Conservation (phyloP, 1,140 invertebrate species). For the Drosophila parabipectinata region DNA sequence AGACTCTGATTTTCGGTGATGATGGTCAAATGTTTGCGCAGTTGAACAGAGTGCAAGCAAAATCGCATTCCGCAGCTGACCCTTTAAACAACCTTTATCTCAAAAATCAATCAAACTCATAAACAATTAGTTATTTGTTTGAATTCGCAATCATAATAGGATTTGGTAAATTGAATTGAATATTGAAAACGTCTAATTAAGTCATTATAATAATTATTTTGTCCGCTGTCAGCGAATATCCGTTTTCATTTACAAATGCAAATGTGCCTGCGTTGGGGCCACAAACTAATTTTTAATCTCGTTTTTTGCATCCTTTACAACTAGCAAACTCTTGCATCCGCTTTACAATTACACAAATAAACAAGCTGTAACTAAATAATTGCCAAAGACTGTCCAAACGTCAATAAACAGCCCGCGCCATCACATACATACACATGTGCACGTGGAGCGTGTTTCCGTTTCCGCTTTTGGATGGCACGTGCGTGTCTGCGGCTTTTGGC, state of each 20-base stretch:
- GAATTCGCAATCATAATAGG: neutral
- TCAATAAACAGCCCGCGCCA: constrained; percentile 41
- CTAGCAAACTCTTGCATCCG: constrained; percentile 69
- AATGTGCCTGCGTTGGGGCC: constrained; percentile 6
- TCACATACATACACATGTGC: constrained; percentile 14
- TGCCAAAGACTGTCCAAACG: constrained; percentile 58
- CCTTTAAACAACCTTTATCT: neutral
- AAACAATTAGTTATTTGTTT: neutral
- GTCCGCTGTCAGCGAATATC: constrained; percentile 45
- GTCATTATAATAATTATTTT: constrained; percentile 20
- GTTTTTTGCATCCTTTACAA: constrained; percentile 47
- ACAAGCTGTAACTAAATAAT: constrained; percentile 60
- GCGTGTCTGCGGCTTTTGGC: constrained; percentile 60
- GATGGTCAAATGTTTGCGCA: constrained; percentile 2
- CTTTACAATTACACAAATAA: constrained; percentile 30
- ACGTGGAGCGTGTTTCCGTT: constrained; percentile 54
- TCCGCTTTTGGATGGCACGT: constrained; percentile 64
- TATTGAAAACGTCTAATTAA: neutral
- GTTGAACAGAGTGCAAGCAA: constrained; percentile 7
- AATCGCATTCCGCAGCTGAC: constrained; percentile 3
- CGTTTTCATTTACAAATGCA: constrained; percentile 46
- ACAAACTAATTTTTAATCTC: constrained; percentile 31
- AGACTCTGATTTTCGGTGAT: constrained; percentile 31
- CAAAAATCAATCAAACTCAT: neutral
- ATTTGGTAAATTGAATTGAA: neutral